Base-by-base conservation (phyloP, 2,113 vertebrate species). In the Salvelinus fontinalis region DNA sequence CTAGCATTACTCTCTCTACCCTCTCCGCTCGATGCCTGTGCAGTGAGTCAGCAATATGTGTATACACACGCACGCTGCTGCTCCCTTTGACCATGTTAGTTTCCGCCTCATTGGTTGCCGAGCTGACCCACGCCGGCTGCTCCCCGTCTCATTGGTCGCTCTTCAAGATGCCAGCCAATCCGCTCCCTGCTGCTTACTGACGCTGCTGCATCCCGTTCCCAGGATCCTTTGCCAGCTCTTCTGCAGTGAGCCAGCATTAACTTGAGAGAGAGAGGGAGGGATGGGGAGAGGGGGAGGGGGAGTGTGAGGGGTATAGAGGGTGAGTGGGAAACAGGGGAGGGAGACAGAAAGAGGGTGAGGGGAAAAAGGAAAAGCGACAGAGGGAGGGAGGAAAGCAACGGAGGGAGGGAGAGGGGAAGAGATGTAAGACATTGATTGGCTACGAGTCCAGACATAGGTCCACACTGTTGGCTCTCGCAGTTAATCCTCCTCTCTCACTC, bases 191-290 rank as follows among this genome's bases (percentile, higher is more conserved):
- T 92, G 89, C 88, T 92, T 93, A 92, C 92, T 89, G 88, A 7
- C 68, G 2, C 85, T 95, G 93, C 95, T 94, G 94, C 95, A 93
- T 94, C 94, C 90, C 89, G 83, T 94, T 94, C 89, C 95, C 95
- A 95, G 83, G 92, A 94, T 94, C 85, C 95, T 86, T 92, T 93
- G 94, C 94, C 87, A 79, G 85, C 34, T 89, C 92, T 93, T 92
- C 94, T 95, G 95, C 96, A 96, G 94, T 95, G 95, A 94, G 93
- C 90, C 93, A 90, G 90, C 91, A 89, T 91, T 83, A 80, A 92
- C 86, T 91, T 83, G 90, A 90, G 89, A 87, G 80, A 67, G 4
- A 86, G 59, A 75, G 90, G 90, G 91, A 90, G 92, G 92, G 18
- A 91, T 86, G 86, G 92, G 89, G 87, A 90, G 92, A 92, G 68